These are phyloP conservation scores for Aromia moschata DNA, from an alignment of 2,888 invertebrate genomes.

Conservation along the genomic window DNA sequence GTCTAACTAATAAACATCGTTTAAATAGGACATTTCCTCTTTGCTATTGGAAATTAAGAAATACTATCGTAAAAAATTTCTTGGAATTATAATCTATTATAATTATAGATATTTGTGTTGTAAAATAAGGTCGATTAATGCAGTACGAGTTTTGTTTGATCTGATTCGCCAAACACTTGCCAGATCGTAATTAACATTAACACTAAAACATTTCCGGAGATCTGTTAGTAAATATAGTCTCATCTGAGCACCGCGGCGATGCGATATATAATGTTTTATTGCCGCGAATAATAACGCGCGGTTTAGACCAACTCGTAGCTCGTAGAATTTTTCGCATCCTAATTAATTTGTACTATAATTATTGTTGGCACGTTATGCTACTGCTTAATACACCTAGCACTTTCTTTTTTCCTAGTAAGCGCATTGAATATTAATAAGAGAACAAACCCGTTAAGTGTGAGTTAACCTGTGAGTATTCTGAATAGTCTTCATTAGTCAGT, in stretches of 20 bases:
- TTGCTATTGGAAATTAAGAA: no score
- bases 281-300: no score
- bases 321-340: background rate
- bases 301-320: background rate
- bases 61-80: no score
- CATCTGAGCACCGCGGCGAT: background rate
- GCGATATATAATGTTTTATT: background rate
- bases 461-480: no score
- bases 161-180: background rate
- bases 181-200: background rate
- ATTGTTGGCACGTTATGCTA: background rate
- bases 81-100: no score
- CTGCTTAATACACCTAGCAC: slow-evolving; percentile 1
- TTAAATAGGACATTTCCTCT: no score
- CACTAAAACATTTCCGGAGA: background rate
- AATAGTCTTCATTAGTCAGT: no score
- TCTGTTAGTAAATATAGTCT: background rate
- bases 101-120: no score
- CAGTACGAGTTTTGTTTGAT: no score
- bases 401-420: slow-evolving; percentile 2
- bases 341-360: background rate
- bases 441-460: no score
- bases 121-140: no score
- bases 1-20: no score
- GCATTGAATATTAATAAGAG: slow-evolving; percentile 4